Conservation (phyloP, 2,888 invertebrate genomes). For the Cryptosula pallasiana region DNA sequence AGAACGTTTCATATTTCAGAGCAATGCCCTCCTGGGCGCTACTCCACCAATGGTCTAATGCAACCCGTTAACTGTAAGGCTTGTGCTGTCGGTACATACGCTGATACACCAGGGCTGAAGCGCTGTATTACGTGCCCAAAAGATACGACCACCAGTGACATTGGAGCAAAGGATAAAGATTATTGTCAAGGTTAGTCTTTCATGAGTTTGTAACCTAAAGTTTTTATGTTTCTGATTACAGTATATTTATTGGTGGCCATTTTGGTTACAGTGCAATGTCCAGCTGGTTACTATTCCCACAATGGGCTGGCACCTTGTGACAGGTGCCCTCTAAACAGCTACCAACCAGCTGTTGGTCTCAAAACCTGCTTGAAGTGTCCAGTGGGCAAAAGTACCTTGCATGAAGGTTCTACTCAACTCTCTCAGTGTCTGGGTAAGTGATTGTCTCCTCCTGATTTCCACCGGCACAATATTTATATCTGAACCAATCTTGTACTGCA, state of each 20-base stretch:
- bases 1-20: no score
- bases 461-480: no score
- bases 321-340: not conserved
- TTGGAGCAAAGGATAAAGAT: constrained; percentile 1
- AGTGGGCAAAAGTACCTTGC: not conserved
- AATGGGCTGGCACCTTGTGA: constrained; percentile 2
- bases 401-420: not conserved
- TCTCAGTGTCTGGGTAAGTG: constrained; percentile 11
- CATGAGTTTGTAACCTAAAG: no score
- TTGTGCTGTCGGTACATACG: not conserved
- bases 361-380: not conserved
- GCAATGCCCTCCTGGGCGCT: not conserved
- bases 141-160: not conserved
- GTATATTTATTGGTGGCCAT: not conserved
- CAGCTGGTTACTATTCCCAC: constrained; percentile 5
- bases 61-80: constrained; percentile 10
- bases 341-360: not conserved
- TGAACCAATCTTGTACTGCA: no score
- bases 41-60: constrained; percentile 16
- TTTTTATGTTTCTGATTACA: no score
- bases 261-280: not conserved
- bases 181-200: constrained; percentile 15
- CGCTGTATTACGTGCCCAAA: not conserved
- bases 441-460: no score
- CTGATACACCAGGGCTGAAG: not conserved